These are phyloP conservation scores for Aporophyla lueneburgensis DNA, from an alignment of 2,888 invertebrate genomes.

Conservation along the genomic window DNA sequence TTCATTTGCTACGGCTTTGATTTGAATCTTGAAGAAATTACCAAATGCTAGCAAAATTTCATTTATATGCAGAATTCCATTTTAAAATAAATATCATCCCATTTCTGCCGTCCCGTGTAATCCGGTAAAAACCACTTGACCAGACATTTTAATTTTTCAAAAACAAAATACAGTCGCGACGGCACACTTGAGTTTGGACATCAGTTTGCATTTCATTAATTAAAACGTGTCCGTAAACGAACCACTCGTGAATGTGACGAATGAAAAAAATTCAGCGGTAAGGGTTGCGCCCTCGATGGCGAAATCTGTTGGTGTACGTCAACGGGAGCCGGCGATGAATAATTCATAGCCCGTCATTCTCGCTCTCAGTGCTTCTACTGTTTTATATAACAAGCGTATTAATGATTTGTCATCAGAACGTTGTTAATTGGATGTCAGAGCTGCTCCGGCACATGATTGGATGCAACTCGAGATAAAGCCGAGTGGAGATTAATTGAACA, in stretches of 20 bases:
- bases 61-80: neutral
- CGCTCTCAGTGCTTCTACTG: constrained; percentile 67
- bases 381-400: constrained; percentile 58
- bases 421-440: constrained; percentile 66
- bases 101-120: constrained; percentile 17
- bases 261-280: constrained; percentile 60
- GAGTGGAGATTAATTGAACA: constrained; percentile 50
- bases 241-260: constrained; percentile 62
- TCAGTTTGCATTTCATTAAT: constrained; percentile 67
- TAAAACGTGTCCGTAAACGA: constrained; percentile 63
- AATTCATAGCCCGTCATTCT: constrained; percentile 72
- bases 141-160: constrained; percentile 40
- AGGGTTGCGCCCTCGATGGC: constrained; percentile 74
- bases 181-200: constrained; percentile 61
- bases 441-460: constrained; percentile 53
- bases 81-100: constrained; percentile 21
- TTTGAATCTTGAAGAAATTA: neutral
- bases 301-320: constrained; percentile 76
- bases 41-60: neutral
- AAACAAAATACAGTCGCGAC: constrained; percentile 56
- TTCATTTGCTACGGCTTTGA: neutral
- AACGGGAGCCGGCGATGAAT: constrained; percentile 77
- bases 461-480: constrained; percentile 42
- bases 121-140: constrained; percentile 51
- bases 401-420: constrained; percentile 66